Evolutionary conservation across 2,888 invertebrate species (phyloP).

Genomic region (Unio pictorum): DNA sequence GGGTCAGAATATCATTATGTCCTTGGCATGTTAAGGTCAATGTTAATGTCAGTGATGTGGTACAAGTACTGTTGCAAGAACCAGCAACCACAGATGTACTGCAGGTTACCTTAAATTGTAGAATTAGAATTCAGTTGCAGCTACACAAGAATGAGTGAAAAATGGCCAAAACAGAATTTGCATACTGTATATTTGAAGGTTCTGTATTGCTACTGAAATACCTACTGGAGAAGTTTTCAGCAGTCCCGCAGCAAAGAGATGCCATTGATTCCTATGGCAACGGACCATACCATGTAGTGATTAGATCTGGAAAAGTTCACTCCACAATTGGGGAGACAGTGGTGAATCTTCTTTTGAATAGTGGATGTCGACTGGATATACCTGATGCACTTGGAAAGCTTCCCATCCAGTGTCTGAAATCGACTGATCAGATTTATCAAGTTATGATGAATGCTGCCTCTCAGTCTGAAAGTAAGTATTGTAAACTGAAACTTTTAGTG

Average conservation of each 20-base stretch:
- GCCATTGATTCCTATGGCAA: constrained; percentile 15
- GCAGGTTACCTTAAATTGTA: no score
- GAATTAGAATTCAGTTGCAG: no score
- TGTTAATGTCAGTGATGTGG: no score
- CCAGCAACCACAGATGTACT: no score
- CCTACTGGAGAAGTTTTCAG: neutral
- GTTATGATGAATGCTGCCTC: constrained; percentile 5
- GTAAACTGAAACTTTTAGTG: neutral
- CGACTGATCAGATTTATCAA: constrained; percentile 15
- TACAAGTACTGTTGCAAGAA: no score
- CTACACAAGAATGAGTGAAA: neutral
- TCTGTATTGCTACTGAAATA: no score
- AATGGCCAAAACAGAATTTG: no score
- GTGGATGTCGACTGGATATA: constrained; percentile 15
- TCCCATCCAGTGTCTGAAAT: constrained; percentile 23
- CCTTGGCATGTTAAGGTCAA: no score
- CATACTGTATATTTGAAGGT: no score
- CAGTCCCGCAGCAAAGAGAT: constrained; percentile 9
- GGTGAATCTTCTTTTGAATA: constrained; percentile 21
- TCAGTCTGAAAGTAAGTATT: constrained; percentile 9
- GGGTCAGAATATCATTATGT: no score
- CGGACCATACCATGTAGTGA: constrained; percentile 24
- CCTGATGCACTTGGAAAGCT: constrained; percentile 18
- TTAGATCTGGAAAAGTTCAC: constrained; percentile 23
- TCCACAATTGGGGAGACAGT: constrained; percentile 19